Base-by-base conservation (phyloP, 2,113 vertebrate genomes). In the Syngnathoides biaculeatus region DNA sequence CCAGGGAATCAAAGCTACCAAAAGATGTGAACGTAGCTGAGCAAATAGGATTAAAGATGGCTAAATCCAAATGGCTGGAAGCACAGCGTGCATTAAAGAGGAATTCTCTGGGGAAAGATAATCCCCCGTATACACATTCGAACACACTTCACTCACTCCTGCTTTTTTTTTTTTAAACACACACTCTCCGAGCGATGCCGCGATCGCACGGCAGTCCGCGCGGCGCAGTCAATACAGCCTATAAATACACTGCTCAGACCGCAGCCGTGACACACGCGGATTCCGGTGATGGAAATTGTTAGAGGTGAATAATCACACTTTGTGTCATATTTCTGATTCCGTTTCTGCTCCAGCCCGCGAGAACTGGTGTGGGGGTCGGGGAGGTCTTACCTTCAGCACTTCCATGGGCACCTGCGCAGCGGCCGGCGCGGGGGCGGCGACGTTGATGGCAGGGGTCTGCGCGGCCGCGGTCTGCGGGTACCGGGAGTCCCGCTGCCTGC, bases 401-500 rank as follows among this genome's bases (percentile, higher is more conserved):
- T 99, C 97, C 95, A 96, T 94, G 62, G 97, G 96, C 71, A 98
- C 95, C 92, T 95, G 95, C 60, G 95, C 86, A 53, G 94, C 89
- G 0, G 94, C 91, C 64, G 94, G 90, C 61, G 94, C 64, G 8
- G 95, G 92, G 9, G 89, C 89, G 15, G 92, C 96, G 90, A 99
- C 96, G 92, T 98, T 95, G 89, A 99, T 96, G 90, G 96, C 96
- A 27, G 96, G 94, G 55, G 93, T 98, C 90, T 96, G 96, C 67
- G 93, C 84, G 14, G 90, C 90, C 76, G 94, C 89, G 71, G 75
- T 78, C 72, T 87, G 88, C 30, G 86, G 75, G 84, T 88, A 95
- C 64, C 93, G 95, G 86, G 95, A 92, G 84, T 93, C 92, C 78
- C 93, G 94, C 48, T 95, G 95, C 84, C 94, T 92, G 91, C 94